phyloP scores from a whole-genome alignment of 2,888 invertebrate genomes.

The Pandemis corylana region DNA sequence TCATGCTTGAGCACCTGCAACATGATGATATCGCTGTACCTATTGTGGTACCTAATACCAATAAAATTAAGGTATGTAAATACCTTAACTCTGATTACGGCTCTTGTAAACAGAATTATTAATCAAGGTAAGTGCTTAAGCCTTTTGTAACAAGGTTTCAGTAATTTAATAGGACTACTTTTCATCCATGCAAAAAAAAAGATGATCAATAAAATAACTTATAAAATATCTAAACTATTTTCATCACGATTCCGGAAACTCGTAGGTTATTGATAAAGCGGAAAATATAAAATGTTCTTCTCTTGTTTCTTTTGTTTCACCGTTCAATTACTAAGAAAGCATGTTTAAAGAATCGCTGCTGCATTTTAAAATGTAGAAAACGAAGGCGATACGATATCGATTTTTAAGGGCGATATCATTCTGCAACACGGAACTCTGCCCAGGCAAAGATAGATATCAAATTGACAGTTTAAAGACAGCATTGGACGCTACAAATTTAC shows the following conservation, averaged over 20 bases:
- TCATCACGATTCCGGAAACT: background rate
- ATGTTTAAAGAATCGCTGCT: constrained; percentile 1
- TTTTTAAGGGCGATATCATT: constrained; percentile 12
- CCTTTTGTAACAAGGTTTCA: background rate
- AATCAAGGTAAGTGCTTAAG: background rate
- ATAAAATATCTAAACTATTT: background rate
- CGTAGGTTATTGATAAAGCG: background rate
- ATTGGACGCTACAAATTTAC: constrained; percentile 15
- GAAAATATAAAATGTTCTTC: constrained; percentile 2
- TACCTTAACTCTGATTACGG: no score
- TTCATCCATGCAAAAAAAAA: background rate
- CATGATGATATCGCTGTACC: no score
- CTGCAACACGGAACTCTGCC: constrained; percentile 11
- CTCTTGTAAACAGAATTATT: no score
- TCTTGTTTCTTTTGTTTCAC: background rate
- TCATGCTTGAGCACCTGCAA: no score
- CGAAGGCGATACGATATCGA: background rate
- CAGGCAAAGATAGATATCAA: constrained; percentile 21
- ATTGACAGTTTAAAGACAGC: constrained; percentile 30
- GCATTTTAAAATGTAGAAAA: constrained; percentile 10
- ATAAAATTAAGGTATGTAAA: no score
- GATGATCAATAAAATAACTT: background rate
- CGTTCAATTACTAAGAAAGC: constrained; percentile 9
- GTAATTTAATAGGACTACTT: background rate
- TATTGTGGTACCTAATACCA: no score